Evolutionary conservation across 2,797 vertebrate genomes (phyloP).

Genomic region (Tokudaia muenninki): DNA sequence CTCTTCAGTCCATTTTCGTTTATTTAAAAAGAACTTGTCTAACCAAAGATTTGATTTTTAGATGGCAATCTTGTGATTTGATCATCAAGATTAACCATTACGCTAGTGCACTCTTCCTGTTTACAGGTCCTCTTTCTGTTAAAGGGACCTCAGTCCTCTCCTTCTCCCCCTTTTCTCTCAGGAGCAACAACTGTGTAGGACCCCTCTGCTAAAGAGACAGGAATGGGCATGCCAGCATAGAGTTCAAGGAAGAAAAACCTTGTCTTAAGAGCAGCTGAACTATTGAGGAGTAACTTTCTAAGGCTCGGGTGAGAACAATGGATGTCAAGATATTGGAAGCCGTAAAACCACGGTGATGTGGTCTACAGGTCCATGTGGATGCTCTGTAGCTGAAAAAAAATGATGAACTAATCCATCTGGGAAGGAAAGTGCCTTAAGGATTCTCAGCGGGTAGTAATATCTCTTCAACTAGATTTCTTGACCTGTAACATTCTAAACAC

Average conservation of each 20-base stretch:
- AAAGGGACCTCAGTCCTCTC: no score
- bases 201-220: neutral
- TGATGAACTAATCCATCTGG: neutral
- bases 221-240: neutral
- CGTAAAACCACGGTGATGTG: neutral
- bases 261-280: neutral
- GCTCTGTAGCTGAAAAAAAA: neutral
- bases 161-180: neutral
- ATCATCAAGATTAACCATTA: neutral
- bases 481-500: neutral
- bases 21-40: neutral
- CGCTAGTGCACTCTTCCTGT: neutral
- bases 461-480: neutral
- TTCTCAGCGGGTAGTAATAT: neutral
- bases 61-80: neutral
- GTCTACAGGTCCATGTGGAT: neutral
- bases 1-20: neutral
- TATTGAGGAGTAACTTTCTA: neutral
- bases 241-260: neutral
- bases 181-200: neutral
- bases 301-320: neutral
- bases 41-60: constrained; percentile 41
- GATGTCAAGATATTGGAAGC: neutral
- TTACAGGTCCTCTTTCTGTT: neutral
- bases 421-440: no score